These are phyloP conservation scores for Passerina amoena DNA, from an alignment of 2,113 vertebrate genomes.

Conservation along the genomic window DNA sequence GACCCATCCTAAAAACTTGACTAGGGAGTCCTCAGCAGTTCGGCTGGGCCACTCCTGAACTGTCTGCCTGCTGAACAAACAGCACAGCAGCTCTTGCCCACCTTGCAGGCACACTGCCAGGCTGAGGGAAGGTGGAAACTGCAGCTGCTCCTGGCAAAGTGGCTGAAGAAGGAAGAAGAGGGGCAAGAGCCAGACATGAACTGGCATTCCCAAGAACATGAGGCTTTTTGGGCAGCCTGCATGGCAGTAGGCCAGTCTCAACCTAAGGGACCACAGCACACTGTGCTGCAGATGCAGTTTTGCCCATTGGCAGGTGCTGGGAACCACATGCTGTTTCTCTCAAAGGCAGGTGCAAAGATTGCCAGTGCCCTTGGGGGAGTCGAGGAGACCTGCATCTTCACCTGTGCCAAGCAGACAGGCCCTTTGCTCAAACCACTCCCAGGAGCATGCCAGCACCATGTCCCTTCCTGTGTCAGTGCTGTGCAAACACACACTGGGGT, in stretches of 20 bases:
- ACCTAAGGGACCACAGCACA: background rate
- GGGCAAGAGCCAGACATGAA: background rate
- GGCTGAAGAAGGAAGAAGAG: background rate
- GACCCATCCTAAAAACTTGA: background rate
- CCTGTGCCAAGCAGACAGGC: background rate
- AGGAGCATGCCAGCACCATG: accelerated
- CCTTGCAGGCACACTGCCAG: accelerated
- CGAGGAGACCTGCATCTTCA: background rate
- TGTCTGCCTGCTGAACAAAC: background rate
- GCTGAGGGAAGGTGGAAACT: background rate
- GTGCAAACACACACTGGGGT: background rate
- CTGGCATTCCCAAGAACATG: background rate
- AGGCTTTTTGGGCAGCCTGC: background rate
- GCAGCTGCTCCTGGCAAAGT: background rate
- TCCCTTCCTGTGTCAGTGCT: background rate
- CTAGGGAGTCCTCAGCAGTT: accelerated
- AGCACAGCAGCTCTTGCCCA: background rate
- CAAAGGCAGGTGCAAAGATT: background rate
- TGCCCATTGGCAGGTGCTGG: background rate
- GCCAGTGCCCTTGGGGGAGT: background rate
- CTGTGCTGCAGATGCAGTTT: accelerated
- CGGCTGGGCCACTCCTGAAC: background rate
- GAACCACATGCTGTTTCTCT: background rate
- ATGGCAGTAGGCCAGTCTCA: background rate
- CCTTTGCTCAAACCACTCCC: background rate